Evolutionary conservation across 2,113 vertebrate genomes (phyloP).

Genomic region (Pygoscelis antarcticus): DNA sequence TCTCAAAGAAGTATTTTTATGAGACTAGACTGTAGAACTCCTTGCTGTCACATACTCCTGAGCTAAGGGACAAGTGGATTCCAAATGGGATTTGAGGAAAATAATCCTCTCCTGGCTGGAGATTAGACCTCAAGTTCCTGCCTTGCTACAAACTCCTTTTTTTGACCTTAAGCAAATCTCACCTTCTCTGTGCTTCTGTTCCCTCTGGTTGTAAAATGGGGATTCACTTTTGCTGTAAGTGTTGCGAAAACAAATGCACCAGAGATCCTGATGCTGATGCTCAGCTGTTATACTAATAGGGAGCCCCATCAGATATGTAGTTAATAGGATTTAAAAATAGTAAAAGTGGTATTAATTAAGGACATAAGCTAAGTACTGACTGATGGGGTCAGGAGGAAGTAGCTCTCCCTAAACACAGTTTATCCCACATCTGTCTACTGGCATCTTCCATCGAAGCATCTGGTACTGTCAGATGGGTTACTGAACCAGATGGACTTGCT

Average conservation of each 20-base stretch:
- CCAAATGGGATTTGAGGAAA: background rate
- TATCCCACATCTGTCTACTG: background rate
- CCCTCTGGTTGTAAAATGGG: background rate
- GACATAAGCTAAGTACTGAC: background rate
- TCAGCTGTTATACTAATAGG: background rate
- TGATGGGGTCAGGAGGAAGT: background rate
- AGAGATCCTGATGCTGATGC: background rate
- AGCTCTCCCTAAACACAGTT: background rate
- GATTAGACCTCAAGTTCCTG: background rate
- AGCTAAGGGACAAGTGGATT: background rate
- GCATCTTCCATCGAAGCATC: background rate
- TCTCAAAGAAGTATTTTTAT: background rate
- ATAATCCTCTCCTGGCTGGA: background rate
- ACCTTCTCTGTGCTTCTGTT: background rate
- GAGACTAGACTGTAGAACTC: background rate
- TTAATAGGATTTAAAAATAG: background rate
- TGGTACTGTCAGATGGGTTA: background rate
- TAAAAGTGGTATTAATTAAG: background rate
- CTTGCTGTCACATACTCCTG: background rate
- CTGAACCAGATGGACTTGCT: background rate
- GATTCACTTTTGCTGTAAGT: background rate
- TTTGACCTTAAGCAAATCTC: background rate
- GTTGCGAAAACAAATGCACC: background rate
- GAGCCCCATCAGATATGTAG: background rate
- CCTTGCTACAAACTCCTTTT: background rate